phyloP scores from a whole-genome alignment of 2,888 invertebrate genomes.

The Phengaris alcon region DNA sequence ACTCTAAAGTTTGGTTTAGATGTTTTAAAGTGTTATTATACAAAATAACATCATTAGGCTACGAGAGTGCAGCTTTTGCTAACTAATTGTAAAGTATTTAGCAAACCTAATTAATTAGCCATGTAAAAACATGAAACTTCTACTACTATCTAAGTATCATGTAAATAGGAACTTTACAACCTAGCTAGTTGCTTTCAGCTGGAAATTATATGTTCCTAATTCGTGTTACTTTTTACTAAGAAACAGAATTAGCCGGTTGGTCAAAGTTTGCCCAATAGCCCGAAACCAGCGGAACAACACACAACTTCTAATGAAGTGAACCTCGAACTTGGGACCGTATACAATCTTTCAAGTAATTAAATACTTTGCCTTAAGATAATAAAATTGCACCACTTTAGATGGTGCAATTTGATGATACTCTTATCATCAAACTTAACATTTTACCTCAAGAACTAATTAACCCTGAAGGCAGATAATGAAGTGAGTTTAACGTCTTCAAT shows the following conservation, averaged over 20 bases:
- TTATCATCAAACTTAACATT: neutral
- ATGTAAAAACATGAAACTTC: neutral
- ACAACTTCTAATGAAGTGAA: constrained; percentile 25
- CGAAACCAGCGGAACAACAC: constrained; percentile 21
- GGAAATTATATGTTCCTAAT: neutral
- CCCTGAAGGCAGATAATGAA: constrained; percentile 12
- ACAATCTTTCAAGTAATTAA: constrained; percentile 9
- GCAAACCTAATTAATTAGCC: neutral
- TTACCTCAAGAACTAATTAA: neutral
- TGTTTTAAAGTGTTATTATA: neutral
- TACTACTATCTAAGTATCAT: neutral
- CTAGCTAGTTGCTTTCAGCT: neutral
- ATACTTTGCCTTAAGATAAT: constrained; percentile 17
- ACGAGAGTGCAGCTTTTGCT: neutral
- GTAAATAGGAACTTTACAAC: neutral
- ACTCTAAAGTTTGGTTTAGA: neutral
- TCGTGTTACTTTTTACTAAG: neutral
- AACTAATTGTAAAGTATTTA: neutral
- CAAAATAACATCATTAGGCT: neutral
- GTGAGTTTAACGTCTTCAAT: neutral
- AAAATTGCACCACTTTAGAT: constrained; percentile 8
- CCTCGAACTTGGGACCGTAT: constrained; percentile 1
- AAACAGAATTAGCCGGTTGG: neutral
- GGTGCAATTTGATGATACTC: too few relatives aligned
- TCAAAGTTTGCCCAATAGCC: constrained; percentile 10